Evolutionary conservation across 1,140 invertebrate species (phyloP).

Genomic region (Heliothis virescens): DNA sequence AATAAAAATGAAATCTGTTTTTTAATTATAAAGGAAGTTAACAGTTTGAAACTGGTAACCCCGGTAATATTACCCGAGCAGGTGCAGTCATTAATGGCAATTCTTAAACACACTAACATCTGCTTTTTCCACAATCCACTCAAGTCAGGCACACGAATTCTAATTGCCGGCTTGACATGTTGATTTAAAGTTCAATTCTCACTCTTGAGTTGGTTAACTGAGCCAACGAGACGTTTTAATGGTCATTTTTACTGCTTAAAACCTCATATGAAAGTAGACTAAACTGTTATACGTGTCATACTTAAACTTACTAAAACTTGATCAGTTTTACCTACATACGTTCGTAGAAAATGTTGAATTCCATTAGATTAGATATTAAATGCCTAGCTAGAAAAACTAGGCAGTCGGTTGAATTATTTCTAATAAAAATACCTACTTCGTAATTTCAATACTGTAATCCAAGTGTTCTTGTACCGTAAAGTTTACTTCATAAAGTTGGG

Average conservation of each 20-base stretch:
- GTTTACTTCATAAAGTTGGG: constrained; percentile 29
- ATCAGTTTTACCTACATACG: constrained; percentile 10
- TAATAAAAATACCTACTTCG: constrained; percentile 14
- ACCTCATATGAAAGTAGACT: constrained; percentile 48
- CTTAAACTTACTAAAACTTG: constrained; percentile 29
- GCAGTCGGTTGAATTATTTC: constrained; percentile 6
- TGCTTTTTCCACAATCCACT: constrained; percentile 80
- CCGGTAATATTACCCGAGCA: constrained; percentile 72
- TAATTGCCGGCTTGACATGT: constrained; percentile 68
- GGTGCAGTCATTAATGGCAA: constrained; percentile 75
- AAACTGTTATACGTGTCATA: constrained; percentile 13
- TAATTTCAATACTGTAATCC: constrained; percentile 25
- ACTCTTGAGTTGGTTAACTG: constrained; percentile 62
- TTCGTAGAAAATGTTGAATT: constrained; percentile 21
- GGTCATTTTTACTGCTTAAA: constrained; percentile 61
- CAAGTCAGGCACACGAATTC: constrained; percentile 69
- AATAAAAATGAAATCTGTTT: constrained; percentile 37
- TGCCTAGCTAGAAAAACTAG: constrained; percentile 6
- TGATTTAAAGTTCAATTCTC: constrained; percentile 61
- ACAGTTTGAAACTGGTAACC: constrained; percentile 35
- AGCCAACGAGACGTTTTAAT: constrained; percentile 61
- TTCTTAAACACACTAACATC: constrained; percentile 77
- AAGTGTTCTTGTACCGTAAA: constrained; percentile 10
- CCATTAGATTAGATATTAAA: constrained; percentile 25
- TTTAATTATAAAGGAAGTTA: constrained; percentile 32